Evolutionary conservation across 2,113 vertebrate species (phyloP), one percentile per base, ranked within the genome.

Genomic region (Dicrurus megarhynchus): DNA sequence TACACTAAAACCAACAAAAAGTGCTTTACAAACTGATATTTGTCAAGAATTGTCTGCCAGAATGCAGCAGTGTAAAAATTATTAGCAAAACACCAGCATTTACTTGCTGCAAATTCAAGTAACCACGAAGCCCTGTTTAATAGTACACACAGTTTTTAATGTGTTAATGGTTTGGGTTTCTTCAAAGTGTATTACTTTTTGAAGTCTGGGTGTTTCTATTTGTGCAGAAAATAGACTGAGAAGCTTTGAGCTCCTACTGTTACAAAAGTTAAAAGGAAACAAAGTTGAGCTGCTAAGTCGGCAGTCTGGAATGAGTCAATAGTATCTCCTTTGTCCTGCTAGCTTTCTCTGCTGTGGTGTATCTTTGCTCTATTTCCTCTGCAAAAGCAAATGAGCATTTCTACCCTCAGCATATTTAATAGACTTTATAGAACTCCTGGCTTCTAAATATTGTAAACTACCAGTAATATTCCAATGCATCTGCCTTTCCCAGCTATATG

Each of bases 361-460:
- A 95, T 96, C 96, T 97, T 96, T 96, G 95, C 96, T 95, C 94
- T 96, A 94, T 96, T 97, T 97, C 96, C 95, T 96, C 92, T 85
- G 70, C 93, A 86, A 85, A 79, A 94, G 87, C 81, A 79, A 91
- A 82, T 3, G 68, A 84, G 79, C 47, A 26, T 83, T 96, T 88
- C 91, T 57, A 57, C 69, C 39, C 82, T 55, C 64, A 3, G 55
- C 53, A 16, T 33, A 53, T 39, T 81, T 70, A 47, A 56, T 5
- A 71, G 53, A 44, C 44, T 82, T 89, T 28, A 10, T 15, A 87
- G n/a, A 46, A 70, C 47, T 81, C 37, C 47, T 32, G 42, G 12
- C 35, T 90, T 87, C 85, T 55, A 64, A 78, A 37, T 78, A 63
- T 27, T 79, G 46, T n/a, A 27, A 78, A 26, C 64, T 18, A 57